These are phyloP conservation scores for Camelus bactrianus DNA, from an alignment of 2,113 vertebrate genomes.

Conservation along the genomic window DNA sequence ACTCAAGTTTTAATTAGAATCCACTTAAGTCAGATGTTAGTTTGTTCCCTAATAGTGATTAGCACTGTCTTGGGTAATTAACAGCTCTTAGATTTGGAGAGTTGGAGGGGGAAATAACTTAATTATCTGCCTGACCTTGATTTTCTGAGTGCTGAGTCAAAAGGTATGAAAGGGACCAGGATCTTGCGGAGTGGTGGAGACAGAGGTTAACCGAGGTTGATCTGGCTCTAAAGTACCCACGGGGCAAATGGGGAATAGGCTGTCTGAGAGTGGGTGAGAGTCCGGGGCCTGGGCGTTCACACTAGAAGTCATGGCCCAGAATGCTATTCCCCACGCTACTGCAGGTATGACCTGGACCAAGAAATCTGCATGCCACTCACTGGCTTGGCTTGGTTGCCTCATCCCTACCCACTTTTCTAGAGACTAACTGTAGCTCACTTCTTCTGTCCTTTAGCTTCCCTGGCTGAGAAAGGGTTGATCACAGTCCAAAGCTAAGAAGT, in stretches of 20 bases:
- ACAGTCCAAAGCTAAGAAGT: background rate
- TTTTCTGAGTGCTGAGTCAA: slow-evolving; percentile 5
- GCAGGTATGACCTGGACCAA: background rate
- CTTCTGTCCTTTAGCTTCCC: background rate
- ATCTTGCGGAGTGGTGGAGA: background rate
- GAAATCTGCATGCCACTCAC: background rate
- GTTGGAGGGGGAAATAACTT: slow-evolving; percentile 56
- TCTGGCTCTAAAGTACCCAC: background rate
- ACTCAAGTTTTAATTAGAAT: slow-evolving; percentile 76
- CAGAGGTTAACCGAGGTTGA: background rate
- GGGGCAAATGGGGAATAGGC: background rate
- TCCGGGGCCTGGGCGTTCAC: background rate
- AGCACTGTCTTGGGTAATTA: slow-evolving; percentile 72
- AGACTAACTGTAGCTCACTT: background rate
- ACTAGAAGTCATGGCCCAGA: background rate
- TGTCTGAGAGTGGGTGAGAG: background rate
- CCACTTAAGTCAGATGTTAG: slow-evolving; percentile 61
- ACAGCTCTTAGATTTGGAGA: slow-evolving; percentile 61
- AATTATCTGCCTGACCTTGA: slow-evolving; percentile 73
- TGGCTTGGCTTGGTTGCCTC: background rate
- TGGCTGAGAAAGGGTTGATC: background rate
- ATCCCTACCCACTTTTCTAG: background rate
- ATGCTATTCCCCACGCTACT: background rate
- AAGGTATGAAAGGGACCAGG: background rate
- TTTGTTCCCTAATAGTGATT: slow-evolving; percentile 70